phyloP scores from a whole-genome alignment of 2,797 vertebrate genomes.

The Sebastes flavidus region DNA sequence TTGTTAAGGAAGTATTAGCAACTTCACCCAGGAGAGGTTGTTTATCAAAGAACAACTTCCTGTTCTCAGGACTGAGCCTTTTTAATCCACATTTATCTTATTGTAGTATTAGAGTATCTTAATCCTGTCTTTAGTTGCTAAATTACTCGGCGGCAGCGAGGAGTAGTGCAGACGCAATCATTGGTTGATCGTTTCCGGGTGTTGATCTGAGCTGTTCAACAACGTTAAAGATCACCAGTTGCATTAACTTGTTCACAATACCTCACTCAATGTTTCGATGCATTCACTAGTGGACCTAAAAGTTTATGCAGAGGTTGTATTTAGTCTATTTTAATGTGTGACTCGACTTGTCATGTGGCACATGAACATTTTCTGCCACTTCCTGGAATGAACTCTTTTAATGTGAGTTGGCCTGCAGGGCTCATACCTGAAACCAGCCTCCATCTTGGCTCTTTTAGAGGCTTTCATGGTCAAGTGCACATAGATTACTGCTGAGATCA shows the following conservation, averaged over 20 bases:
- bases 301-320: too few species aligned
- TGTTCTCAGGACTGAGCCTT: not conserved
- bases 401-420: conserved; percentile 28
- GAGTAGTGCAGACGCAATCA: not conserved
- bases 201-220: conserved; percentile 26
- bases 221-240: not conserved
- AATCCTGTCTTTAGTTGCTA: not conserved
- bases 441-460: conserved; percentile 29
- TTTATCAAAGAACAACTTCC: conserved; percentile 11
- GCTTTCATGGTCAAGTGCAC: not conserved
- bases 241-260: not conserved
- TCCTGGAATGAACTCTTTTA: conserved; percentile 64
- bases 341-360: conserved; percentile 2
- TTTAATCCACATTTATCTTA: not conserved
- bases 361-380: conserved; percentile 46
- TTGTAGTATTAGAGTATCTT: not conserved
- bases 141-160: conserved; percentile 12
- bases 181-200: conserved; percentile 65
- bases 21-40: not conserved
- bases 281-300: not conserved
- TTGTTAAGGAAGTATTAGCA: not conserved
- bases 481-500: not conserved
- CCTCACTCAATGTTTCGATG: not conserved
- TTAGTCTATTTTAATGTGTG: not conserved
- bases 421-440: conserved; percentile 35